Percentiles rank a stretch among this genome's conserved stretches.
phyloP scores from a whole-genome alignment of 2,113 vertebrate species.

The Heloderma charlesbogerti region DNA sequence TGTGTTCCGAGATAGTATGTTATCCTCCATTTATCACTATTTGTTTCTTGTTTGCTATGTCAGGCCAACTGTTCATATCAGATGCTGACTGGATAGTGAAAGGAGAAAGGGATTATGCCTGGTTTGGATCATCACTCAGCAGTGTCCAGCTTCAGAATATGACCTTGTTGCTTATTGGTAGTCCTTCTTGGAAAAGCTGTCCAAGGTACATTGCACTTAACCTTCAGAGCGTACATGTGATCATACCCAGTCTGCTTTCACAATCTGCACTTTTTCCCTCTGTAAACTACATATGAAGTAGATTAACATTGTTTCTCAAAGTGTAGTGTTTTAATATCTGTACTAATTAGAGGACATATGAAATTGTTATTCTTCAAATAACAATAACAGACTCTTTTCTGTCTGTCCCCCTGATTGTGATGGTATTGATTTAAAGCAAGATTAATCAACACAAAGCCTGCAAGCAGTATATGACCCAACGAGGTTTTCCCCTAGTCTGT shows the following conservation, averaged over 20 bases:
- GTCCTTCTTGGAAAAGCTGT: constrained; percentile 76
- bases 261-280: neutral
- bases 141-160: constrained; percentile 50
- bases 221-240: neutral
- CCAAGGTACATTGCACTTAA: constrained; percentile 60
- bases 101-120: constrained; percentile 78
- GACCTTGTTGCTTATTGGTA: constrained; percentile 77
- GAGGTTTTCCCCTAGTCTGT: neutral
- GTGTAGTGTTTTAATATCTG: neutral
- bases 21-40: fast-evolving
- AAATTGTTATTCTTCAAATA: neutral
- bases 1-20: neutral
- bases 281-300: neutral
- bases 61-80: constrained; percentile 66
- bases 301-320: neutral
- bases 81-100: constrained; percentile 75
- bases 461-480: neutral
- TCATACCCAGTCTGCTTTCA: neutral
- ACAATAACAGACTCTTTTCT: neutral
- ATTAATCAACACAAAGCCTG: neutral
- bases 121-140: constrained; percentile 81
- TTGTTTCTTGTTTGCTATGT: constrained; percentile 32
- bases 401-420: neutral
- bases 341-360: neutral
- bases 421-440: neutral